Percentiles rank a stretch among this genome's conserved stretches.
These are phyloP conservation scores for Corythoichthys intestinalis DNA, from an alignment of 2,113 vertebrate species.

Conservation along the genomic window DNA sequence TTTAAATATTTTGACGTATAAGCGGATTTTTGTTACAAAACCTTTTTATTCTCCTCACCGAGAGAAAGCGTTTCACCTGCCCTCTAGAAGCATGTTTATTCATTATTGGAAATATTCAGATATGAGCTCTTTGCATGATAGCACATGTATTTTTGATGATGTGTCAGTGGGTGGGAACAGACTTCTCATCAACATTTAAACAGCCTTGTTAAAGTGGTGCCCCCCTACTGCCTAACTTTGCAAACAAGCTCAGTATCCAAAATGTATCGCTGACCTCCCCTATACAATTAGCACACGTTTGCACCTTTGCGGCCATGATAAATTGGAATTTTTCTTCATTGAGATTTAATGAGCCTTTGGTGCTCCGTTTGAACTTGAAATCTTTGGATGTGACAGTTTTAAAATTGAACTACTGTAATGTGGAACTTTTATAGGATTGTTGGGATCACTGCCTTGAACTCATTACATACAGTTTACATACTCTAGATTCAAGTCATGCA, in stretches of 20 bases:
- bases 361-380: background rate
- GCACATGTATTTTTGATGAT: constrained; percentile 4
- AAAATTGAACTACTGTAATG: background rate
- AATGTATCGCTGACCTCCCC: background rate
- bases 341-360: no score
- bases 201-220: background rate
- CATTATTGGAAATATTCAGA: background rate
- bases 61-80: background rate
- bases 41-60: background rate
- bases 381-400: background rate
- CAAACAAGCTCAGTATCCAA: background rate
- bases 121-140: background rate
- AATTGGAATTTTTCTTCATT: background rate
- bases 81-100: background rate
- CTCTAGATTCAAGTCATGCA: no score
- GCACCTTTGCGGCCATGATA: no score
- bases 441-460: no score
- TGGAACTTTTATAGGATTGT: background rate
- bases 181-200: constrained; percentile 11
- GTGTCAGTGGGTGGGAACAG: constrained; percentile 2
- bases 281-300: constrained; percentile 4
- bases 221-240: background rate
- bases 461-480: no score
- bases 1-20: background rate
- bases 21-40: background rate